A percentile compares a stretch with the other conserved stretches of the same genome.
These are phyloP conservation scores for Arenaria interpres DNA, from an alignment of 2,113 vertebrate genomes.

Conservation along the genomic window DNA sequence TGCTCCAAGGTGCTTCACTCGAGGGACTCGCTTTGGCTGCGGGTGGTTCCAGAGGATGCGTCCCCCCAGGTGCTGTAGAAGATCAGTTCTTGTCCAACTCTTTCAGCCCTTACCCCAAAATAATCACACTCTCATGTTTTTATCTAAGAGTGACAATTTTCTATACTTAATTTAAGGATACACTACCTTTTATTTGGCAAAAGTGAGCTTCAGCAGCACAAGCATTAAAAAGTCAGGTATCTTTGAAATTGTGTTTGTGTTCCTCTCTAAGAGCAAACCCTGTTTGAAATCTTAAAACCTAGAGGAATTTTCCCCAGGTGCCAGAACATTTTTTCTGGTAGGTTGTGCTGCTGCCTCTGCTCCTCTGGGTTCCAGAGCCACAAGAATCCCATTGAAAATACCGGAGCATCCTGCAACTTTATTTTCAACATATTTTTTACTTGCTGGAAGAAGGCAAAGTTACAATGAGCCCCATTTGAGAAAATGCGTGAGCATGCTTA, in stretches of 20 bases:
- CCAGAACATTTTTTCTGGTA: neutral
- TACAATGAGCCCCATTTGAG: conserved; percentile 4
- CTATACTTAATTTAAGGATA: neutral
- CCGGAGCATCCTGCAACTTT: conserved; percentile 11
- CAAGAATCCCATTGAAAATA: conserved; percentile 23
- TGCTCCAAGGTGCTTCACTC: neutral
- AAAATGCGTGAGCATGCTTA: neutral
- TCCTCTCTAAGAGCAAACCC: neutral
- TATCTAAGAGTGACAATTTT: neutral
- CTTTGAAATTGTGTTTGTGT: neutral
- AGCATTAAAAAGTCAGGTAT: neutral
- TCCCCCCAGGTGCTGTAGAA: neutral
- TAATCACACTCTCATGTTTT: neutral
- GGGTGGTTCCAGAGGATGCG: neutral
- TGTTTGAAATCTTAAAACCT: neutral
- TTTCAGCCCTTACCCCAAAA: neutral
- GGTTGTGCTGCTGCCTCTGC: neutral
- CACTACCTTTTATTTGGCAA: neutral
- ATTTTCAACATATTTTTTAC: conserved; percentile 7
- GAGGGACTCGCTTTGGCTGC: neutral
- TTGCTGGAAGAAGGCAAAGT: neutral
- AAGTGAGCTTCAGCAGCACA: neutral
- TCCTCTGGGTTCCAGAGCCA: conserved; percentile 6
- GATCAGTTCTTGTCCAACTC: neutral
- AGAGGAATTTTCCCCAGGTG: neutral